phyloP scores from a whole-genome alignment of 2,888 invertebrate species.

The Drosophila demipolita region DNA sequence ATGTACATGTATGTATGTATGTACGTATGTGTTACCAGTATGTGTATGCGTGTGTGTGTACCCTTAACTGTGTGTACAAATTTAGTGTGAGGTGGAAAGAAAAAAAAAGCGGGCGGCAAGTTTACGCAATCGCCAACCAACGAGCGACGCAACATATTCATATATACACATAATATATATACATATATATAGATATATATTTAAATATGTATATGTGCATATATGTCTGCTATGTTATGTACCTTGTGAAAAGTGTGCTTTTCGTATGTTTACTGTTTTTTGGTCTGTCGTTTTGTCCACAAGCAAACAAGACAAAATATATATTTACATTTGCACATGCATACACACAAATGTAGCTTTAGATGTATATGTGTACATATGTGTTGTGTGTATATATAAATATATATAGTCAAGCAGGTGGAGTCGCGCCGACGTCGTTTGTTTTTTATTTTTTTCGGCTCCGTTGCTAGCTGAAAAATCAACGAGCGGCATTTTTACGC shows the following conservation, averaged over 20 bases:
- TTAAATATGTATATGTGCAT: neutral
- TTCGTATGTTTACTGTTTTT: slow-evolving; percentile 70
- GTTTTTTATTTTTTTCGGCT: slow-evolving; percentile 55
- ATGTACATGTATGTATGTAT: slow-evolving; percentile 33
- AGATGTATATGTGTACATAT: slow-evolving; percentile 7
- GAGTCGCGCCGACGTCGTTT: slow-evolving; percentile 73
- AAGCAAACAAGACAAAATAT: slow-evolving; percentile 66
- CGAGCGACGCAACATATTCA: slow-evolving; percentile 44
- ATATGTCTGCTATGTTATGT: slow-evolving; percentile 38
- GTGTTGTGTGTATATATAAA: slow-evolving; percentile 28
- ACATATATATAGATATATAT: slow-evolving; percentile 2
- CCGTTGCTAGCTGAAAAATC: slow-evolving; percentile 76
- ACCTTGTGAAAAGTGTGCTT: slow-evolving; percentile 79
- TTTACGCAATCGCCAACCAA: slow-evolving; percentile 76
- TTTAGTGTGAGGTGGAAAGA: slow-evolving; percentile 73
- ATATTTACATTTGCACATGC: slow-evolving; percentile 48
- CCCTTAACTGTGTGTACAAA: slow-evolving; percentile 71
- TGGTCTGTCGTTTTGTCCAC: slow-evolving; percentile 50
- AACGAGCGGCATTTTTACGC: slow-evolving; percentile 83
- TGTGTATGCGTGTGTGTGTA: slow-evolving; percentile 30
- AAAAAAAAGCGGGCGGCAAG: slow-evolving; percentile 78
- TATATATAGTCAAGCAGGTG: slow-evolving; percentile 66
- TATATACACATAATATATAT: slow-evolving; percentile 25
- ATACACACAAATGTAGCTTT: slow-evolving; percentile 24
- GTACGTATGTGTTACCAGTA: slow-evolving; percentile 15